phyloP scores from a whole-genome alignment of 2,113 vertebrate species.

The Ceyx cyanopectus region DNA sequence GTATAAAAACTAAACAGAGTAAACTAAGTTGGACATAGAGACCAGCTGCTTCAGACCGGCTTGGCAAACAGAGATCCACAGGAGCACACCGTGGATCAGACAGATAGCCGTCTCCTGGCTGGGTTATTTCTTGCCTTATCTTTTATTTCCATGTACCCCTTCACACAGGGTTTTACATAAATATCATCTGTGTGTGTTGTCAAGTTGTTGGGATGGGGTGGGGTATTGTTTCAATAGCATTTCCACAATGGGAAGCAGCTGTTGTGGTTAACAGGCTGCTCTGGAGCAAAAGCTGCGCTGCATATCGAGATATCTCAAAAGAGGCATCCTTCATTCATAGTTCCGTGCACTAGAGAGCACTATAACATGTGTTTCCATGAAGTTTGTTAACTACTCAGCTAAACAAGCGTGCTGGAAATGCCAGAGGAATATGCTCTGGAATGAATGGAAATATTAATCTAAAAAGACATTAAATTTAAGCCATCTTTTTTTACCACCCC shows the following conservation, averaged over 20 bases:
- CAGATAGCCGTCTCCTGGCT: background rate
- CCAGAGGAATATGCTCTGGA: slow-evolving; percentile 29
- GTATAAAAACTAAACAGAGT: slow-evolving; percentile 56
- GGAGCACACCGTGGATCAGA: background rate
- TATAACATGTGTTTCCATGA: background rate
- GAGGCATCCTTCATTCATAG: slow-evolving; percentile 29
- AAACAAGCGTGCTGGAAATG: background rate
- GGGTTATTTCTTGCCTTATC: slow-evolving; percentile 29
- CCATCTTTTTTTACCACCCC: background rate
- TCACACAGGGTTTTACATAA: background rate
- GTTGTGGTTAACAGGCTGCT: background rate
- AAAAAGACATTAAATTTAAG: slow-evolving; percentile 19
- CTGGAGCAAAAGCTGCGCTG: background rate
- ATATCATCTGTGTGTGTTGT: background rate
- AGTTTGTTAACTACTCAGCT: slow-evolving; percentile 11
- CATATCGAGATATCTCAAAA: background rate
- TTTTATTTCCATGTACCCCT: background rate
- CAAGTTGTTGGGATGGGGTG: background rate
- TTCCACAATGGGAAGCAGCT: slow-evolving; percentile 38
- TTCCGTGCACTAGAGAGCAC: slow-evolving; percentile 43
- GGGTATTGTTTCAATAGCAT: background rate
- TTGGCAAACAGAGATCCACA: slow-evolving; percentile 58
- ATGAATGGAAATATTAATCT: slow-evolving; percentile 27
- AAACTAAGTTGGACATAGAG: background rate
- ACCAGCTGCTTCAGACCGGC: slow-evolving; percentile 61